Conservation (phyloP, 2,113 vertebrate genomes). For the Ciconia maguari region DNA sequence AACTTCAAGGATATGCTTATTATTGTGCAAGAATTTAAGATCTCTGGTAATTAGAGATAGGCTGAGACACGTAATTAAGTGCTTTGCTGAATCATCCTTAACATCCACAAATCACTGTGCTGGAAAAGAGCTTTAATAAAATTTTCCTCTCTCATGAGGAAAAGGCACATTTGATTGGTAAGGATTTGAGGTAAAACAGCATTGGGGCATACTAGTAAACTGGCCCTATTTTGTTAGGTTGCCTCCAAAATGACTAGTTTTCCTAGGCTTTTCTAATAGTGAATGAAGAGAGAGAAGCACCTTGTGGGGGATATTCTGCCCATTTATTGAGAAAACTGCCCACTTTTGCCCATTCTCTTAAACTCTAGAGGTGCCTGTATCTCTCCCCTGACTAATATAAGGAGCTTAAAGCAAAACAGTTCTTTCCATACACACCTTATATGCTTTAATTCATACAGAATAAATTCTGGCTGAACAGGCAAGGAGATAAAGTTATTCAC, state of each 20-base stretch:
- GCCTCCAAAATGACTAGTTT: neutral
- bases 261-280: neutral
- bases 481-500: neutral
- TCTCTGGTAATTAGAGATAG: neutral
- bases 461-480: neutral
- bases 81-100: constrained; percentile 10
- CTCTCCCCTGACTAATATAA: neutral
- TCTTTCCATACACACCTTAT: neutral
- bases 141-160: neutral
- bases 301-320: neutral
- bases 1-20: neutral
- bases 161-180: neutral
- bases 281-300: neutral
- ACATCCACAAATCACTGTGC: neutral
- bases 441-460: neutral
- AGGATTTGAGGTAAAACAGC: neutral
- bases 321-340: neutral
- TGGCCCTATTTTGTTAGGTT: neutral
- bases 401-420: neutral
- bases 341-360: neutral
- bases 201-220: neutral
- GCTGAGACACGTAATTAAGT: neutral
- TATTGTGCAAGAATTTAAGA: neutral
- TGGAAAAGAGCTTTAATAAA: neutral
- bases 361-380: neutral